phyloP scores from a whole-genome alignment of 2,888 invertebrate genomes.

The Synergus gifuensis region DNA sequence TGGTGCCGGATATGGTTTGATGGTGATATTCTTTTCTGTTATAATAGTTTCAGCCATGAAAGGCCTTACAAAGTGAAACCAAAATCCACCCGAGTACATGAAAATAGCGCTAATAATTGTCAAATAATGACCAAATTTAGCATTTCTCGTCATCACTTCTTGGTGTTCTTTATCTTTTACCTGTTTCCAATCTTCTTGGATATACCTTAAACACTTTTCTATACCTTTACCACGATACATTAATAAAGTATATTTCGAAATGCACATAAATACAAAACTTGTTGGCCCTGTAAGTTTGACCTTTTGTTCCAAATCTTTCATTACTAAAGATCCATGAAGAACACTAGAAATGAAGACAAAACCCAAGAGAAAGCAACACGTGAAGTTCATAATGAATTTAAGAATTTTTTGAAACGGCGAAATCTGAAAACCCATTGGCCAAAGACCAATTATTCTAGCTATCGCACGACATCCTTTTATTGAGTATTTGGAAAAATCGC shows the following conservation, averaged over 20 bases:
- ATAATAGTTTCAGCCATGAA: conserved; percentile 26
- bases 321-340: neutral
- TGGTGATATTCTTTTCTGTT: conserved; percentile 24
- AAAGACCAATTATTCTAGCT: neutral
- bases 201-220: conserved; percentile 57
- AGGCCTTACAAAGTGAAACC: conserved; percentile 10
- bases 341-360: conserved; percentile 17
- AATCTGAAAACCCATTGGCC: neutral
- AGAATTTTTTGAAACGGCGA: neutral
- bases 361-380: neutral
- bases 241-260: conserved; percentile 62
- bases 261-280: conserved; percentile 64
- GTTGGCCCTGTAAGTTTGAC: conserved; percentile 58
- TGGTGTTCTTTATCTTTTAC: conserved; percentile 49
- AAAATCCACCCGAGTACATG: conserved; percentile 54
- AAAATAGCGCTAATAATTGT: conserved; percentile 54
- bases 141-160: conserved; percentile 61
- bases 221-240: conserved; percentile 56
- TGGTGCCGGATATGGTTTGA: conserved; percentile 41
- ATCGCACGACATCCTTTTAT: neutral
- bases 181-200: conserved; percentile 63
- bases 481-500: neutral
- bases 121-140: conserved; percentile 59
- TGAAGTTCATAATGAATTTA: neutral
- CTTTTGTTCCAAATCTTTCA: conserved; percentile 1